Evolutionary conservation across 1,140 invertebrate genomes (phyloP), one percentile per base, ranked within the genome.

Genomic region (Plutomurus gul): DNA sequence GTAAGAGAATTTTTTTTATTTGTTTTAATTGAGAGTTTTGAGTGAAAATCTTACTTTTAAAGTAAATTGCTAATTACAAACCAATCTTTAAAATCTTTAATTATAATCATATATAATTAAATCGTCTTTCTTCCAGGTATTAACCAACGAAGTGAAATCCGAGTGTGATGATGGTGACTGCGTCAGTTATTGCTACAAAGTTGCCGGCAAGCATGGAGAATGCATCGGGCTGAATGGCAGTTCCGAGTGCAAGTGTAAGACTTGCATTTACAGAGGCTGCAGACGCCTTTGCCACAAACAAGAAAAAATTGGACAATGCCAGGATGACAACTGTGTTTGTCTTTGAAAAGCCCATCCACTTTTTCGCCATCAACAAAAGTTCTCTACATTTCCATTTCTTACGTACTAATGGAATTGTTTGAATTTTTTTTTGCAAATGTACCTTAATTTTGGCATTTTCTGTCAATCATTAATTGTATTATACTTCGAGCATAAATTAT

Each of bases 201-300:
- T 10, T n/a, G 40, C 8, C 8, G 40, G 40, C n/a, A 1, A 22
- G 36, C 65, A 71, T 27, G 36, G 70, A 0, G 36, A 20, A 22
- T 40, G 18, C 36, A 6, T 22, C 36, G 70, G 36, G 10, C 36
- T 40, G 1, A n/a, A 30, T 8, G 7, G 3, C 3, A n/a, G 11
- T 1, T n/a, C n/a, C n/a, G 70, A 25, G 1, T 72, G 70, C 36
- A 43, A 40, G n/a, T 72, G 70, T 20, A 72, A 22, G 3, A 27
- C 25, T 5, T 72, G 70, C 37, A 40, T 72, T 46, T 72, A 40
- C 70, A 25, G 20, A 25, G 70, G 70, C 7, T 72, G 70, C 70
- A 72, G 18, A 18, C 37, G 40, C 5, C 37, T 72, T 1, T 72
- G 70, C 18, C 11, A 16, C 3, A n/a, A 20, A 0, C 5, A 72